A percentile compares a stretch with the other conserved stretches of the same genome.
These are phyloP conservation scores for Pangasius larnaudii DNA, from an alignment of 2,797 vertebrate genomes.

Conservation along the genomic window DNA sequence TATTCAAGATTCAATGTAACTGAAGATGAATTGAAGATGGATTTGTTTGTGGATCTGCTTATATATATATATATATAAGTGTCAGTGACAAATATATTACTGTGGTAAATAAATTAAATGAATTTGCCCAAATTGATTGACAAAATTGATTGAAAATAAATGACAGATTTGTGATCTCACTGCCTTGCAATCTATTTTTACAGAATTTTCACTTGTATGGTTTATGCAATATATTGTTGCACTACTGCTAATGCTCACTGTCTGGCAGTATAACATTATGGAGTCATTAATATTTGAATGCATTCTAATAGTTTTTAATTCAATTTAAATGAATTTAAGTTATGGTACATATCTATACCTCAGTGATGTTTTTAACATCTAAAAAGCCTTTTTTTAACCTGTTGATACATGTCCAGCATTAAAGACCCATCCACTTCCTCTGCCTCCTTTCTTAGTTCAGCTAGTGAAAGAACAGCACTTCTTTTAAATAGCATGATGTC, in stretches of 20 bases:
- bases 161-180: neutral
- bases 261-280: neutral
- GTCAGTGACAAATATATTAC: neutral
- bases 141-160: neutral
- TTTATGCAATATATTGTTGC: neutral
- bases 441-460: slow-evolving; percentile 27
- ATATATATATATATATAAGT: too few species aligned
- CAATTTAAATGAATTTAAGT: neutral
- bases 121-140: neutral
- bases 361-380: neutral
- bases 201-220: neutral
- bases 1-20: neutral
- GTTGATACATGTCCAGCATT: neutral
- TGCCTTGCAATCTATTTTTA: neutral
- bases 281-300: neutral
- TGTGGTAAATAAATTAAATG: neutral
- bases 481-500: slow-evolving; percentile 53
- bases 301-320: neutral
- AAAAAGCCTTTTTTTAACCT: neutral
- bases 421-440: slow-evolving; percentile 46
- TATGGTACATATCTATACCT: neutral
- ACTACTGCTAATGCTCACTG: neutral
- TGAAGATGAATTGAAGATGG: neutral
- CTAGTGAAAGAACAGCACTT: slow-evolving; percentile 46
- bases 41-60: neutral